phyloP scores from a whole-genome alignment of 2,797 vertebrate genomes.

The Enteromius paludinosus region DNA sequence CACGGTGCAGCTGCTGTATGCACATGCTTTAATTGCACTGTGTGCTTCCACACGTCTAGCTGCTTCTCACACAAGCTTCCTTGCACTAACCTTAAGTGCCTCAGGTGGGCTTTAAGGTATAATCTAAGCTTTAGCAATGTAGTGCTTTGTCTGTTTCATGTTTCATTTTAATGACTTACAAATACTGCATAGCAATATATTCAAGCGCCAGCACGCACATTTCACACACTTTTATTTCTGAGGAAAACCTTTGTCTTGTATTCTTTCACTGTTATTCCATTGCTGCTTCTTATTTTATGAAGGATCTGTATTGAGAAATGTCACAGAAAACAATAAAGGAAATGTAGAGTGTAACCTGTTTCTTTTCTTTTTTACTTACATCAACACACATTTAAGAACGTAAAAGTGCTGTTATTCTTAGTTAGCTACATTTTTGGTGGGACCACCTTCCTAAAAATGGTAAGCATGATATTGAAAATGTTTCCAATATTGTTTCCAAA shows the following conservation, averaged over 20 bases:
- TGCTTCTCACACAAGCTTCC: constrained; percentile 40
- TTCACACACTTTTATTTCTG: constrained; percentile 14
- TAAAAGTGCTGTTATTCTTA: background rate
- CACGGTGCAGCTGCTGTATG: constrained; percentile 1
- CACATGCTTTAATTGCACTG: background rate
- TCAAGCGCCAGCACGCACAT: constrained; percentile 15
- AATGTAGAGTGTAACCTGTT: constrained; percentile 63
- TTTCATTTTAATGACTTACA: constrained; percentile 25
- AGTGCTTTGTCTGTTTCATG: constrained; percentile 26
- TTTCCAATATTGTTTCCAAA: background rate
- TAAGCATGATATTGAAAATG: background rate
- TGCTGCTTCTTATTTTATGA: constrained; percentile 64
- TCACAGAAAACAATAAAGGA: constrained; percentile 66
- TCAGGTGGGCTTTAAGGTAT: constrained; percentile 16
- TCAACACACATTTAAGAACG: background rate
- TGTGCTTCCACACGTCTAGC: background rate
- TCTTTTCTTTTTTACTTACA: background rate
- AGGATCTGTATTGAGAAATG: constrained; percentile 70
- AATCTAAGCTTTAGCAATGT: constrained; percentile 11
- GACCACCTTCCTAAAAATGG: background rate
- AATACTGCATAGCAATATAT: background rate
- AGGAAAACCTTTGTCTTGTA: background rate
- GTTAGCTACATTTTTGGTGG: background rate
- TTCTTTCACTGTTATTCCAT: constrained; percentile 5
- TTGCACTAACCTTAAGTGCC: constrained; percentile 31